Base-by-base conservation (phyloP, 2,888 invertebrate species). In the Andrena hattorfiana region DNA sequence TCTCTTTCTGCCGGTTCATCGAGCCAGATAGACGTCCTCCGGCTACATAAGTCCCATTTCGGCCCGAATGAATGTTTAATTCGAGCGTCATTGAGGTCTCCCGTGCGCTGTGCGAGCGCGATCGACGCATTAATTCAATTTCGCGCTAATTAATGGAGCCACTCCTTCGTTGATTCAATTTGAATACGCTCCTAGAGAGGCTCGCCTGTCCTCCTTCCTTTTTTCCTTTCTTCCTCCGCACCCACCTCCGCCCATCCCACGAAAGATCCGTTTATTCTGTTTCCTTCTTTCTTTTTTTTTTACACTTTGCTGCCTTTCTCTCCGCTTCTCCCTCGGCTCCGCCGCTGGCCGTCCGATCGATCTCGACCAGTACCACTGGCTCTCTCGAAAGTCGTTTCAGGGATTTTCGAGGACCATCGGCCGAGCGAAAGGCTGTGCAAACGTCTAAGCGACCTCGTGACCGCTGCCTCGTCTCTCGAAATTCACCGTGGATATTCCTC, bases 51-150 rank as follows among this genome's bases (percentile, higher is more conserved):
- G 86, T 68, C 81, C 84, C 82, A 90, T 90, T 90, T 89, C 90
- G 88, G 16, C 85, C 72, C 85, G 90, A 91, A 85, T 90, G 90
- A 90, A 91, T 90, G 89, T 89, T 87, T 88, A 78, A 91, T 91
- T 87, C 85, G 85, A 87, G 81, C 83, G 80, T 83, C 83, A 84
- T 85, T 86, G 79, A 83, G 76, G 63, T 56, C 70, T 74, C 77
- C 70, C 63, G 62, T 51, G 63, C 30, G 73, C 68, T 63, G 26
- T 49, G 28, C 71, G 77, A 80, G 77, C 83, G 73, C 77, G 84
- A 85, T 83, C 87, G 72, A 67, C 69, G 80, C 77, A 84, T 90
- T 91, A 88, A 91, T 91, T 89, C 87, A 85, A 91, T 91, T 90
- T 81, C 83, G 78, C 20, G 85, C 85, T 91, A 90, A 92, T 92